Percentiles rank a stretch among this genome's conserved stretches.
These are phyloP conservation scores for Acromyrmex heyeri DNA, from an alignment of 1,140 invertebrate genomes.

Conservation along the genomic window DNA sequence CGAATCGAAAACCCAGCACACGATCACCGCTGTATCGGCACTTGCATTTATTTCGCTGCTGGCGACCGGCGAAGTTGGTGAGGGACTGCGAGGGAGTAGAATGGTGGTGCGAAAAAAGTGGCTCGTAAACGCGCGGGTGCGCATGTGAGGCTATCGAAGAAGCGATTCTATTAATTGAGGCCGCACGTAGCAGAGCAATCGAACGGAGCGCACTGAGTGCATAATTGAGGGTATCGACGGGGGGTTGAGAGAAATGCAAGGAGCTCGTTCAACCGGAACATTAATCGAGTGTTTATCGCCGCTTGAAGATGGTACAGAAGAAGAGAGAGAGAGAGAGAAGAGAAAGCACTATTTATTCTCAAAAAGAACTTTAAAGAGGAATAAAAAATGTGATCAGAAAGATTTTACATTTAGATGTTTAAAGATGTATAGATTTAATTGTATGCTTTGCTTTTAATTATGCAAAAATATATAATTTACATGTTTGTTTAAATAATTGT, in stretches of 20 bases:
- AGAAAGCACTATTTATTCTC: background rate
- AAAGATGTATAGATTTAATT: background rate
- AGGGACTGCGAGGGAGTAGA: background rate
- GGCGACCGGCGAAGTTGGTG: background rate
- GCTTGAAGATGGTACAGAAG: background rate
- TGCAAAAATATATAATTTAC: background rate
- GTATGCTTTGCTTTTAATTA: background rate
- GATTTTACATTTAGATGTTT: background rate
- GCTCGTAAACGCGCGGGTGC: conserved; percentile 45
- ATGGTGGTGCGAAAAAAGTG: conserved; percentile 41
- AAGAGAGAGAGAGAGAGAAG: background rate
- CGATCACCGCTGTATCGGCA: conserved; percentile 65
- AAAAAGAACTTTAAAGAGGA: background rate
- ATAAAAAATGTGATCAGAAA: background rate
- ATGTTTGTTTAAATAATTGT: background rate
- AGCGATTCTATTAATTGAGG: conserved; percentile 61
- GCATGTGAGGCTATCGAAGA: conserved; percentile 12
- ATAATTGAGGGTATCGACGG: conserved; percentile 46
- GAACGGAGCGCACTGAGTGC: conserved; percentile 51
- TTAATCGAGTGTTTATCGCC: conserved; percentile 45
- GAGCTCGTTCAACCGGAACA: conserved; percentile 34
- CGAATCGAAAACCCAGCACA: conserved; percentile 65
- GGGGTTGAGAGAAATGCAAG: conserved; percentile 35
- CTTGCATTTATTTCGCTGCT: conserved; percentile 63
- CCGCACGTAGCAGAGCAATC: conserved; percentile 48